Percentiles rank a stretch among this genome's conserved stretches.
Conservation (phyloP, 2,113 vertebrate genomes). For the Grantiella picta region DNA sequence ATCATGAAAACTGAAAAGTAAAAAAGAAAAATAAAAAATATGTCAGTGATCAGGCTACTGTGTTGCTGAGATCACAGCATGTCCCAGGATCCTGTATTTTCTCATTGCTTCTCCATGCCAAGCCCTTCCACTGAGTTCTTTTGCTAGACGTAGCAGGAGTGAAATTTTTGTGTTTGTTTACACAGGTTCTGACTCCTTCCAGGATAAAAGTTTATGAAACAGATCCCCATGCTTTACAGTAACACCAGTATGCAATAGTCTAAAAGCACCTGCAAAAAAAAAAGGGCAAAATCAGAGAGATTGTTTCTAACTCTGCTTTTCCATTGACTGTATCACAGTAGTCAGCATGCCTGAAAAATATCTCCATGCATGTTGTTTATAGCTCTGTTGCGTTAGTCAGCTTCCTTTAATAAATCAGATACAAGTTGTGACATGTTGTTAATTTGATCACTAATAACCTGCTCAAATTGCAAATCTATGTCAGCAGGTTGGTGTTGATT, state of each 20-base stretch:
- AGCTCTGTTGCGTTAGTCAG: conserved; percentile 34
- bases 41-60: neutral
- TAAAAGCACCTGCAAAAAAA: neutral
- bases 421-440: conserved; percentile 80
- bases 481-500: conserved; percentile 81
- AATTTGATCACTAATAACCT: conserved; percentile 79
- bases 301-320: neutral
- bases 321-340: neutral
- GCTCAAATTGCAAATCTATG: conserved; percentile 74
- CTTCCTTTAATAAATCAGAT: conserved; percentile 76
- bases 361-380: conserved; percentile 39
- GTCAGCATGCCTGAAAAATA: neutral
- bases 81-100: neutral
- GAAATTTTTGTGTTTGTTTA: neutral
- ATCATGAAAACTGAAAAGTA: neutral
- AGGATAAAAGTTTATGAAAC: neutral
- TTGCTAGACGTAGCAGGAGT: neutral
- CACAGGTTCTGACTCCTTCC: accelerated
- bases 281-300: neutral
- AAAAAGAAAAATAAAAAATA: neutral
- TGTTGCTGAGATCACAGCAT: neutral
- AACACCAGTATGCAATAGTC: neutral
- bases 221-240: neutral
- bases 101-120: neutral
- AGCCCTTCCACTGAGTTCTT: neutral